These are phyloP conservation scores for Delphinapterus leucas DNA, from an alignment of 2,113 vertebrate species.

Conservation along the genomic window DNA sequence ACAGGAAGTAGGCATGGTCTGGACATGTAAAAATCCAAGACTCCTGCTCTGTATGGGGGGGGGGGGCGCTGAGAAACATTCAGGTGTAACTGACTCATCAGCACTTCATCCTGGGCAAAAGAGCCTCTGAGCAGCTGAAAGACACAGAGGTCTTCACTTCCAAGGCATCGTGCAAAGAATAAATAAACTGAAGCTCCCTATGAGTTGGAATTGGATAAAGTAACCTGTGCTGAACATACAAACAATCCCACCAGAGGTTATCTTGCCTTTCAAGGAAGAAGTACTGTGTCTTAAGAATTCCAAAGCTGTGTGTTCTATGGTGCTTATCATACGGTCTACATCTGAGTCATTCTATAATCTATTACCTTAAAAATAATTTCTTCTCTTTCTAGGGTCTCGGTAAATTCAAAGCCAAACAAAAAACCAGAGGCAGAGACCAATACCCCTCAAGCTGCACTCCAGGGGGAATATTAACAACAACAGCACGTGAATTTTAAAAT, in stretches of 20 bases:
- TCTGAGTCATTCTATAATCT: constrained; percentile 6
- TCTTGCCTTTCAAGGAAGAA: background rate
- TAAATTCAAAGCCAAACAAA: constrained; percentile 57
- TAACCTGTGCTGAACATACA: background rate
- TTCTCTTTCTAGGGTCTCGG: constrained; percentile 43
- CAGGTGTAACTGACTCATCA: background rate
- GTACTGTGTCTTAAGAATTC: background rate
- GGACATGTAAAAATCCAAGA: background rate
- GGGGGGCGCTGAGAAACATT: background rate
- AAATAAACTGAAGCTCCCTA: background rate
- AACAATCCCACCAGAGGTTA: background rate
- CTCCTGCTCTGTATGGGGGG: background rate
- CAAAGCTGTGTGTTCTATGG: background rate
- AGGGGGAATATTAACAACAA: background rate
- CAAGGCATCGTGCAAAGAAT: constrained; percentile 12
- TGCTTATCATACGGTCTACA: background rate
- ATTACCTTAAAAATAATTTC: constrained; percentile 6
- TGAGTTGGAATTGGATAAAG: background rate
- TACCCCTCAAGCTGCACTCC: background rate
- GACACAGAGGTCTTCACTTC: background rate
- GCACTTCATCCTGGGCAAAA: background rate
- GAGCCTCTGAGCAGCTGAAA: background rate
- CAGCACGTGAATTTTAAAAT: constrained; percentile 1
- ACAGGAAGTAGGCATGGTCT: background rate
- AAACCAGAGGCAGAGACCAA: constrained; percentile 46